phyloP scores from a whole-genome alignment of 2,888 invertebrate species.

The Xiphydria camelus region DNA sequence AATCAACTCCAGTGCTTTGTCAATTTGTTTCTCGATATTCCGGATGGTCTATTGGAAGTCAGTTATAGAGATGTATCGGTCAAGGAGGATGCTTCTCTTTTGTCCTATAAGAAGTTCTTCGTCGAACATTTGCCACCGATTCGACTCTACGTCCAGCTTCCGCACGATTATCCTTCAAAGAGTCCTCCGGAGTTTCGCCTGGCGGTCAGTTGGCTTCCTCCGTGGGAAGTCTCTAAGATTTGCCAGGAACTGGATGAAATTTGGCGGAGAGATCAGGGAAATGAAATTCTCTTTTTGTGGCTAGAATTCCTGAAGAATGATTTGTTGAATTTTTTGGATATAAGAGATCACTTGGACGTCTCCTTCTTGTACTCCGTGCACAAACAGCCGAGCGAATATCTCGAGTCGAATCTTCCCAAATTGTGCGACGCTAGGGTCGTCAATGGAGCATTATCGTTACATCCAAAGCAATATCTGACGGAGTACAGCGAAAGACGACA shows the following conservation, averaged over 20 bases:
- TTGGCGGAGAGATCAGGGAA: slow-evolving; percentile 32
- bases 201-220: slow-evolving; percentile 34
- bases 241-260: slow-evolving; percentile 41
- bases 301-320: slow-evolving; percentile 36
- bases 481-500: slow-evolving; percentile 18
- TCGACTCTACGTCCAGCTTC: slow-evolving; percentile 27
- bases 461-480: slow-evolving; percentile 28
- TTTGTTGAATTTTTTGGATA: slow-evolving; percentile 27
- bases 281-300: slow-evolving; percentile 43
- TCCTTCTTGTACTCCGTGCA: slow-evolving; percentile 27
- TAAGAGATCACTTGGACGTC: slow-evolving; percentile 29
- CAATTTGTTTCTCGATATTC: slow-evolving; percentile 18
- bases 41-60: slow-evolving; percentile 2
- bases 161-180: slow-evolving; percentile 34
- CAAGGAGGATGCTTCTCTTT: too few relatives aligned
- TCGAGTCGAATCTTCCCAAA: slow-evolving; percentile 10
- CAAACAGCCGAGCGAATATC: slow-evolving; percentile 12
- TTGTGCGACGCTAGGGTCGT: slow-evolving; percentile 28
- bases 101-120: slow-evolving; percentile 10
- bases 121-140: slow-evolving; percentile 36
- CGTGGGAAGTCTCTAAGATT: slow-evolving; percentile 31
- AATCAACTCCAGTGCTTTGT: slow-evolving; percentile 24
- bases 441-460: slow-evolving; percentile 18
- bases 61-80: too few relatives aligned
- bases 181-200: slow-evolving; percentile 34